phyloP scores from a whole-genome alignment of 2,888 invertebrate genomes.

The Steromphala cineraria region DNA sequence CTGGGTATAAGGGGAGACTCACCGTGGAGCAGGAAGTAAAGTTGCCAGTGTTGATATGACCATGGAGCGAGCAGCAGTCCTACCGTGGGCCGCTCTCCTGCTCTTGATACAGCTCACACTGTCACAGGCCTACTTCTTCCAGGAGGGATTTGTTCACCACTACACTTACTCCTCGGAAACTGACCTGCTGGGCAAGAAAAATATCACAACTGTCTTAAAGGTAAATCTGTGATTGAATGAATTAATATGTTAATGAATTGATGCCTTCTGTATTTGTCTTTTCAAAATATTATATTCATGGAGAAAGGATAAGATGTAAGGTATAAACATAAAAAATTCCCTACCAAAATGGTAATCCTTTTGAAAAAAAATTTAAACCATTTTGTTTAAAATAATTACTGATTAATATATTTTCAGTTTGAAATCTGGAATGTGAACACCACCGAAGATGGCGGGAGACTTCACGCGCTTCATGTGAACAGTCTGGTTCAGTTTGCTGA shows the following conservation, averaged over 20 bases:
- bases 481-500: constrained; percentile 50
- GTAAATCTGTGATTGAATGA: constrained; percentile 24
- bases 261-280: too few relatives aligned
- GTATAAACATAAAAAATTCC: too few relatives aligned
- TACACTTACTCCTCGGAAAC: constrained; percentile 50
- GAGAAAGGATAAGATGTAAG: too few relatives aligned
- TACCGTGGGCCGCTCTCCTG: too few relatives aligned
- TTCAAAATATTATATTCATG: too few relatives aligned
- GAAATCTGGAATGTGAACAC: constrained; percentile 44
- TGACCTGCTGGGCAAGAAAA: constrained; percentile 45
- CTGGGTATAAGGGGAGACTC: background rate
- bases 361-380: too few relatives aligned
- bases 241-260: too few relatives aligned
- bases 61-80: too few relatives aligned
- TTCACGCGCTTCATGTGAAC: constrained; percentile 44
- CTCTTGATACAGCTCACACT: constrained; percentile 16
- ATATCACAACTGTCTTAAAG: constrained; percentile 51
- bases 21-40: background rate
- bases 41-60: too few relatives aligned
- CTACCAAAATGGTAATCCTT: too few relatives aligned
- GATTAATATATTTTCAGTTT: constrained; percentile 36
- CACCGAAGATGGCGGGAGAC: constrained; percentile 23
- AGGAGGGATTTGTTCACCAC: constrained; percentile 48
- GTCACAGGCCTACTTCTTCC: constrained; percentile 33
- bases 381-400: background rate